Conservation (phyloP, 2,797 vertebrate genomes). For the Sebastiscus albofasciatus region DNA sequence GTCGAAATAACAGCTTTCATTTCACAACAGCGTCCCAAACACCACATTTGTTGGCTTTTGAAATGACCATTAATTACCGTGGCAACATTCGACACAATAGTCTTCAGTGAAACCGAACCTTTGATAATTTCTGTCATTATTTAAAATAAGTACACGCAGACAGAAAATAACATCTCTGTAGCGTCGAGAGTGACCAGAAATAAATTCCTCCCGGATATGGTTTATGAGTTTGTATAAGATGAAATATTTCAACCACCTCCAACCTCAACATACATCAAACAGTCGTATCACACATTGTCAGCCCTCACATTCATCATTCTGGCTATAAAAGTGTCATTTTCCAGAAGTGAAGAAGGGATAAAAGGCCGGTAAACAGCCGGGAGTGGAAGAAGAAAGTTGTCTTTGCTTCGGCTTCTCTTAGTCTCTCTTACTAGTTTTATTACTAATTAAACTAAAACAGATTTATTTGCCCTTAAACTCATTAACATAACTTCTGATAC, state of each 20-base stretch:
- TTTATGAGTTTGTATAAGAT: slow-evolving; percentile 4
- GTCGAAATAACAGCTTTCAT: neutral
- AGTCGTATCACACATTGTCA: neutral
- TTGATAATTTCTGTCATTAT: neutral
- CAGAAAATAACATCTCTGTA: neutral
- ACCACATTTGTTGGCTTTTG: neutral
- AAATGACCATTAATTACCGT: neutral
- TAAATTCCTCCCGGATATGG: neutral
- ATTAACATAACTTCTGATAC: neutral
- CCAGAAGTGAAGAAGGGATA: neutral
- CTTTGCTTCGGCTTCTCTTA: neutral
- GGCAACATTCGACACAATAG: neutral
- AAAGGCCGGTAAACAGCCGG: slow-evolving; percentile 3
- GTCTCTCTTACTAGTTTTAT: neutral
- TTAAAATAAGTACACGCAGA: neutral
- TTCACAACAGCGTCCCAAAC: neutral
- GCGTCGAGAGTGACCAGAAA: neutral
- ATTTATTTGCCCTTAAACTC: neutral
- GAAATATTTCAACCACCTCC: slow-evolving; percentile 12
- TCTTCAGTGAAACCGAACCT: neutral
- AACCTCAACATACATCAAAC: neutral
- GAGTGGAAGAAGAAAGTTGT: neutral
- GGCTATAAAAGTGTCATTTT: slow-evolving; percentile 25
- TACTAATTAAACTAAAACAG: neutral
- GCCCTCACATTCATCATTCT: slow-evolving; percentile 8